phyloP scores from a whole-genome alignment of 2,888 invertebrate genomes.

The Chymomyza fuscimana region DNA sequence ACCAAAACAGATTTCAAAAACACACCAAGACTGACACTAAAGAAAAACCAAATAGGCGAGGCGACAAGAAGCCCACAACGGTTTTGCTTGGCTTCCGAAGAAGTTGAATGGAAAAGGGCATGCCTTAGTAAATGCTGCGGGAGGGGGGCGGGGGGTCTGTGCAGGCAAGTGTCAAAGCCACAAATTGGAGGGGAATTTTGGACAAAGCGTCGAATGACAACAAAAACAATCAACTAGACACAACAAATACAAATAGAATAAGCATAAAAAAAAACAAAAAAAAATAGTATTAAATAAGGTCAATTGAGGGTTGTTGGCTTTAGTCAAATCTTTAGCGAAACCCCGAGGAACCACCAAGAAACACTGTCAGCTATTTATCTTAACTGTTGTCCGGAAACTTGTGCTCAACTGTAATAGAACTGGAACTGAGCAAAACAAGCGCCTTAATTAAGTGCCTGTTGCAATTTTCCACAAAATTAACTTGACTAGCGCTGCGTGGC shows the following conservation, averaged over 20 bases:
- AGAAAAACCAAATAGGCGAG: conserved; percentile 30
- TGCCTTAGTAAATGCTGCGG: conserved; percentile 34
- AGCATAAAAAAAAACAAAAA: conserved; percentile 1
- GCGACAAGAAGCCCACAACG: conserved; percentile 62
- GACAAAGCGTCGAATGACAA: conserved; percentile 2
- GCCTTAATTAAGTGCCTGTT: conserved; percentile 59
- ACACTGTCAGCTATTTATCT: not conserved
- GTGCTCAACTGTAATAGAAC: not conserved
- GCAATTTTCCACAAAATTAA: conserved; percentile 71
- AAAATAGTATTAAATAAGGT: not conserved
- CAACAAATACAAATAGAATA: conserved; percentile 26
- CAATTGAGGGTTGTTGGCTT: not conserved
- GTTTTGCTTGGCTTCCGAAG: conserved; percentile 71
- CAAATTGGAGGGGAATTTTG: conserved; percentile 5
- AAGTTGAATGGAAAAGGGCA: conserved; percentile 61
- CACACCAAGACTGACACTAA: not conserved
- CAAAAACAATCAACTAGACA: conserved; percentile 41
- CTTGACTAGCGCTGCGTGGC: conserved; percentile 26
- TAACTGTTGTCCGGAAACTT: not conserved
- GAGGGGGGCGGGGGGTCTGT: too few relatives aligned
- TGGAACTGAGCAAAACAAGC: conserved; percentile 13
- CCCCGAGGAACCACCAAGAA: not conserved
- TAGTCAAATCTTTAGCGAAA: not conserved
- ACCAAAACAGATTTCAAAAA: conserved; percentile 8
- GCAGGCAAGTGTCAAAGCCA: not conserved